A percentile compares a stretch with the other conserved stretches of the same genome.
phyloP scores from a whole-genome alignment of 2,113 vertebrate species.

The Steatornis caripensis region DNA sequence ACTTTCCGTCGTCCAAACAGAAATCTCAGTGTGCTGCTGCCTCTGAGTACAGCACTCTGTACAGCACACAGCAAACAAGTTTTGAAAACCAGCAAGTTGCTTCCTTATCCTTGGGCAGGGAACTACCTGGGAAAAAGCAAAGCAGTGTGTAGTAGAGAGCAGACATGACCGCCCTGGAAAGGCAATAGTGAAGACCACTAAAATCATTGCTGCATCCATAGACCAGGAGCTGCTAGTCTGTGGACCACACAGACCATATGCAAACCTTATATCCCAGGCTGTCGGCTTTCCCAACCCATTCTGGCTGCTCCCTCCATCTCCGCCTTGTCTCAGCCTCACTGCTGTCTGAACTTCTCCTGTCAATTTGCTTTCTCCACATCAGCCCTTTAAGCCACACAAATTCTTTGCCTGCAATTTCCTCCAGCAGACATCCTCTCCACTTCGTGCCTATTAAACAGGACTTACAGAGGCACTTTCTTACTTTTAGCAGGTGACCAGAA shows the following conservation, averaged over 20 bases:
- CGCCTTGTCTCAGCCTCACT: neutral
- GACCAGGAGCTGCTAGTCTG: neutral
- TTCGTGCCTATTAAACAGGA: neutral
- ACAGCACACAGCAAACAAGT: neutral
- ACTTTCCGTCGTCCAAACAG: neutral
- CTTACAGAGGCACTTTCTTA: neutral
- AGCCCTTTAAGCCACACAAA: neutral
- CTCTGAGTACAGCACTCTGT: neutral
- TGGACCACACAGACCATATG: neutral
- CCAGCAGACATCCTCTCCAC: neutral
- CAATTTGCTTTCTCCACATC: neutral
- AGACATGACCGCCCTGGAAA: neutral
- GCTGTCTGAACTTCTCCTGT: neutral
- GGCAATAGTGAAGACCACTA: neutral
- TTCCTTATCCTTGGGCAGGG: neutral
- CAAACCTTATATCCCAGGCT: neutral
- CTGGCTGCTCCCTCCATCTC: neutral
- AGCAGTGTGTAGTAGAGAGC: neutral
- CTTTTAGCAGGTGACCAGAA: neutral
- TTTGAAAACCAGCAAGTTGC: neutral
- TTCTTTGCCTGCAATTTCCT: neutral
- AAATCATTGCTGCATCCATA: neutral
- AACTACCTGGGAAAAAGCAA: neutral
- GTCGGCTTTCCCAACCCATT: neutral
- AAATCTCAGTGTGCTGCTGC: neutral